Percentiles rank a stretch among this genome's conserved stretches.
These are phyloP conservation scores for Cossypha heuglini DNA, from an alignment of 2,797 vertebrate genomes.

Conservation along the genomic window DNA sequence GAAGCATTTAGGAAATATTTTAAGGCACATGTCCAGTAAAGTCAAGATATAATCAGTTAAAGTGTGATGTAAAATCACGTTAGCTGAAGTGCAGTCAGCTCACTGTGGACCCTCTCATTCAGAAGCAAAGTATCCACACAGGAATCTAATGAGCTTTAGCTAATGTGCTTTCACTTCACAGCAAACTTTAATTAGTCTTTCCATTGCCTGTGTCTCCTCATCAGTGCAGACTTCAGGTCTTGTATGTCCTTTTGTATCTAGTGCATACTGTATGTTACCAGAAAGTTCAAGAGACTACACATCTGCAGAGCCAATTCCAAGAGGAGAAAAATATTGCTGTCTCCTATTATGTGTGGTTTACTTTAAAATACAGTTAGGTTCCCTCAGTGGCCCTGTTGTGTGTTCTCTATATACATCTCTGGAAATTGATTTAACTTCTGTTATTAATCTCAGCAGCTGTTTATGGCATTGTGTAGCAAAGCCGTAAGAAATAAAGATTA, in stretches of 20 bases:
- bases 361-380: constrained; percentile 9
- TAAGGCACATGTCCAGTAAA: not conserved
- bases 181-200: not conserved
- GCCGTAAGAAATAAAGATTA: constrained; percentile 9
- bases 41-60: not conserved
- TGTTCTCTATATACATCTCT: not conserved
- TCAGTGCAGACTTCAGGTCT: not conserved
- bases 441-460: constrained; percentile 26
- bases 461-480: constrained; percentile 1
- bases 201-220: not conserved
- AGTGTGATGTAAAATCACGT: not conserved
- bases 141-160: not conserved
- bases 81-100: not conserved
- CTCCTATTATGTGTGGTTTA: not conserved
- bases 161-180: not conserved
- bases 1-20: not conserved
- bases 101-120: not conserved
- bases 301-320: not conserved
- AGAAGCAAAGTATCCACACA: not conserved
- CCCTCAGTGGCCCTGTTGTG: not conserved
- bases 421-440: constrained; percentile 8
- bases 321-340: not conserved
- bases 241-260: not conserved
- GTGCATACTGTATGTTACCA: not conserved
- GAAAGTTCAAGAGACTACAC: not conserved